Base-by-base conservation (phyloP, 2,797 vertebrate species). In the Taenioides sp. region DNA sequence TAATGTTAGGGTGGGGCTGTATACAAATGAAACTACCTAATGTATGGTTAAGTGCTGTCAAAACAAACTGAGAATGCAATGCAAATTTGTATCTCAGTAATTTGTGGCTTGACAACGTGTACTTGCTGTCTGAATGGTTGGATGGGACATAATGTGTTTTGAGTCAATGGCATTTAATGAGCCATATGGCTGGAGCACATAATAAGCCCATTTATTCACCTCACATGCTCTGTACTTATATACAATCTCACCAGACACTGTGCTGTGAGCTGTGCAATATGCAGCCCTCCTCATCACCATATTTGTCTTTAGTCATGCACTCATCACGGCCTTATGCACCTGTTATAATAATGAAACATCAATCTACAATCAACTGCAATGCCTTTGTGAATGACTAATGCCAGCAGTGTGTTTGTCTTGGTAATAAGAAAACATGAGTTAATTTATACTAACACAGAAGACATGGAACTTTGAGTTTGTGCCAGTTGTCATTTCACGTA, bases 251-350 rank as follows among this genome's bases (percentile, higher is more conserved):
- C 22, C 58, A 58, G 71, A 72, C 27, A 72, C 37, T 77, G 67
- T 77, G 67, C 72, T 66, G 27, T 58, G 40, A 80, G 75, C 70
- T 70, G 67, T 77, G 68, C 63, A 74, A 73, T 69, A 79, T 74
- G 75, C 77, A 85, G 72, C 63, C 72, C 80, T 79, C 78, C 81
- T 87, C 84, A 85, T 87, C 83, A 80, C 82, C 77, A 75, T 85
- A 77, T 71, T 64, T 65, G 69, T 79, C 79, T 88, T 86, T 84
- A 86, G 89, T 90, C 84, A 86, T 86, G 79, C 67, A 57, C 77
- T 85, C 77, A 85, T 90, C 92, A 87, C 77, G 76, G 82, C 69
- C 75, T 89, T 84, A 89, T 87, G 81, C 74, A 93, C 88, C 87
- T 93, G 90, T 84, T 91, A 65, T 71, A 82, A 71, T 65, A 81